A percentile compares a stretch with the other conserved stretches of the same genome.
Evolutionary conservation across 2,888 invertebrate species (phyloP).

Genomic region (Chrysopilus asiliformis): DNA sequence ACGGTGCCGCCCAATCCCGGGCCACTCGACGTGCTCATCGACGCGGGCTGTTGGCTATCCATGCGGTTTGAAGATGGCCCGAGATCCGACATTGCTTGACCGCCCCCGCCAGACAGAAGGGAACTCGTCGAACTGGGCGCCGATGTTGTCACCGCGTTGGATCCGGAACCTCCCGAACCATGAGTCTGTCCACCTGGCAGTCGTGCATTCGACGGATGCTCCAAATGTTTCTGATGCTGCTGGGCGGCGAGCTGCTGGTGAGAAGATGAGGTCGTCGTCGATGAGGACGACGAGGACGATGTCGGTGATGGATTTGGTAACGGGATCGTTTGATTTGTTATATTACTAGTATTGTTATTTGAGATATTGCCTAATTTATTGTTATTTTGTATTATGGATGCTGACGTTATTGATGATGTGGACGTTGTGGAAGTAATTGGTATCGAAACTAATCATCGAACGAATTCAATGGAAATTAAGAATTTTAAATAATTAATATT

Average conservation of each 20-base stretch:
- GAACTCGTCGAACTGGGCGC: conserved; percentile 7
- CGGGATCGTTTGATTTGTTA: conserved; percentile 4
- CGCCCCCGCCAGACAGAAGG: too few relatives aligned
- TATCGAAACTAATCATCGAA: conserved; percentile 18
- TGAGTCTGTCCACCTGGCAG: too few relatives aligned
- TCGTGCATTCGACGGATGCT: too few relatives aligned
- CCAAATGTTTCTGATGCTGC: too few relatives aligned
- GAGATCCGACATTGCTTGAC: conserved; percentile 7
- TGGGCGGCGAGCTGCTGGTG: conserved; percentile 10
- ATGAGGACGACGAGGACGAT: conserved; percentile 8
- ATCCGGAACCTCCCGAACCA: conserved; percentile 5
- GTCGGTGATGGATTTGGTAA: conserved; percentile 3
- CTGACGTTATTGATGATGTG: conserved; percentile 21
- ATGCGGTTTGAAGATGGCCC: conserved; percentile 7
- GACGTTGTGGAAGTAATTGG: conserved; percentile 26
- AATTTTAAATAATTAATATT: too few relatives aligned
- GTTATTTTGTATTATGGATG: conserved; percentile 14
- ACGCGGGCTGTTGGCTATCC: conserved; percentile 10
- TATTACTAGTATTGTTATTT: conserved; percentile 12
- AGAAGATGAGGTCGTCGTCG: conserved; percentile 4
- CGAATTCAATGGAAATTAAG: too few relatives aligned
- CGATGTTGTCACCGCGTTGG: not conserved
- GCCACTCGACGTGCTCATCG: conserved; percentile 8
- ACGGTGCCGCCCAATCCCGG: conserved; percentile 2
- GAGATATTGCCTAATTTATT: conserved; percentile 12